These are phyloP conservation scores for Campylomormyrus numenius DNA, from an alignment of 2,113 vertebrate species.

Conservation along the genomic window DNA sequence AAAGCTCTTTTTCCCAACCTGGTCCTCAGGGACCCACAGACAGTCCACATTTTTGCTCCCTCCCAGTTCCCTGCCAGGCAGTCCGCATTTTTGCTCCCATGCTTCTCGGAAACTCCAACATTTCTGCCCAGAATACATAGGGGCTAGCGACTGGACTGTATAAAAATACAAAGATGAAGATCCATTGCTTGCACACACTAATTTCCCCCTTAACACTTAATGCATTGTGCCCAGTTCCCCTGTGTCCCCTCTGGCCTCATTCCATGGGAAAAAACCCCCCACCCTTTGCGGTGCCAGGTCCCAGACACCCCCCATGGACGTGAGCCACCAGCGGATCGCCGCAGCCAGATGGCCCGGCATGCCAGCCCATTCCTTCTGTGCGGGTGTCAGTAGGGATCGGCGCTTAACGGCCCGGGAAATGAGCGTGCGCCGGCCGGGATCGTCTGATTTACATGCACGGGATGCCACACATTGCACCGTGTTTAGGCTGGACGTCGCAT, in stretches of 20 bases:
- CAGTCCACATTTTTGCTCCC: neutral
- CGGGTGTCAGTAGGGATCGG: constrained; percentile 59
- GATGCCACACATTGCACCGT: constrained; percentile 64
- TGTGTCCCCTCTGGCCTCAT: neutral
- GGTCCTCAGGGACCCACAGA: neutral
- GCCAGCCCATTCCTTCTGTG: constrained; percentile 58
- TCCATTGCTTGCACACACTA: neutral
- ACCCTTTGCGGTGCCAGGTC: constrained; percentile 54
- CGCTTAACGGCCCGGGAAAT: constrained; percentile 66
- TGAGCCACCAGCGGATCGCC: constrained; percentile 32
- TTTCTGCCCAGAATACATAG: neutral
- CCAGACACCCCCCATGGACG: constrained; percentile 55
- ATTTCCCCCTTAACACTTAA: neutral
- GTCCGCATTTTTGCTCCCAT: neutral
- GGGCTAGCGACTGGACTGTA: neutral
- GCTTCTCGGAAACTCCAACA: neutral
- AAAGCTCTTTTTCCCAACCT: neutral
- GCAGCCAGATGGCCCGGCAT: constrained; percentile 56
- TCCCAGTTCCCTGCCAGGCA: too few relatives aligned
- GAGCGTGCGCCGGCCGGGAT: constrained; percentile 65
- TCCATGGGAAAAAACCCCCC: constrained; percentile 36
- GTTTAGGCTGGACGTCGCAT: constrained; percentile 47
- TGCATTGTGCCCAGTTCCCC: neutral
- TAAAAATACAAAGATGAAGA: neutral
- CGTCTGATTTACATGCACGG: constrained; percentile 75